Evolutionary conservation across 2,797 vertebrate species (phyloP).

Genomic region (Sphenodon punctatus): DNA sequence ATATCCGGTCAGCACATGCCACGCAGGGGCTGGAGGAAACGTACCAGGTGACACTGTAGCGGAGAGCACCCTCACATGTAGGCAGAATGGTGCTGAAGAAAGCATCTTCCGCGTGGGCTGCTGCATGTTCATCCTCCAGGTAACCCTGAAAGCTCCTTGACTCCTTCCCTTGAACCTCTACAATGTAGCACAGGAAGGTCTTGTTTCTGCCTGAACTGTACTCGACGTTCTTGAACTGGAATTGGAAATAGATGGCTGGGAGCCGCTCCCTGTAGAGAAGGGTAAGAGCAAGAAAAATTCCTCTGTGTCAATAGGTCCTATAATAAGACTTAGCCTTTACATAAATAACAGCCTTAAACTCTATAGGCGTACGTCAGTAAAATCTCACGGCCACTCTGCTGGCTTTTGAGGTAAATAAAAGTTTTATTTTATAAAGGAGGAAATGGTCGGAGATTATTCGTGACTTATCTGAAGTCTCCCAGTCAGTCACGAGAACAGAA

Average conservation of each 20-base stretch:
- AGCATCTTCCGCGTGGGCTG: conserved; percentile 86
- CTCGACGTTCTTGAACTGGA: conserved; percentile 96
- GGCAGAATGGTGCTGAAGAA: conserved; percentile 87
- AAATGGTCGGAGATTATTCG: neutral
- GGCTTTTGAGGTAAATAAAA: neutral
- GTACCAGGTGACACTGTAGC: conserved; percentile 88
- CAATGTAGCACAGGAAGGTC: conserved; percentile 90
- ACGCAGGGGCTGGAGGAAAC: conserved; percentile 92
- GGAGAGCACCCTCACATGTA: conserved; percentile 70
- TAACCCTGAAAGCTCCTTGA: conserved; percentile 79
- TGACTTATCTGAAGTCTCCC: no score
- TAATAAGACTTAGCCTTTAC: neutral
- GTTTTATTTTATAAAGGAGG: neutral
- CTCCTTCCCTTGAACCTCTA: conserved; percentile 79
- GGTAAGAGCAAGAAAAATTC: neutral
- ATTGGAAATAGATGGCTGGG: conserved; percentile 88
- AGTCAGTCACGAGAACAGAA: neutral
- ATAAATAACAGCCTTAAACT: neutral
- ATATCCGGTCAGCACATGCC: conserved; percentile 81
- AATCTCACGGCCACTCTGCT: neutral
- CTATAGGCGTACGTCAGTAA: neutral
- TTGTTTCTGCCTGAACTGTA: conserved; percentile 96
- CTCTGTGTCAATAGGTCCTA: neutral
- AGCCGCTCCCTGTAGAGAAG: conserved; percentile 83
- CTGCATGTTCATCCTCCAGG: conserved; percentile 89